Evolutionary conservation across 2,888 invertebrate genomes (phyloP).

Genomic region (Philopedon plagiatum): DNA sequence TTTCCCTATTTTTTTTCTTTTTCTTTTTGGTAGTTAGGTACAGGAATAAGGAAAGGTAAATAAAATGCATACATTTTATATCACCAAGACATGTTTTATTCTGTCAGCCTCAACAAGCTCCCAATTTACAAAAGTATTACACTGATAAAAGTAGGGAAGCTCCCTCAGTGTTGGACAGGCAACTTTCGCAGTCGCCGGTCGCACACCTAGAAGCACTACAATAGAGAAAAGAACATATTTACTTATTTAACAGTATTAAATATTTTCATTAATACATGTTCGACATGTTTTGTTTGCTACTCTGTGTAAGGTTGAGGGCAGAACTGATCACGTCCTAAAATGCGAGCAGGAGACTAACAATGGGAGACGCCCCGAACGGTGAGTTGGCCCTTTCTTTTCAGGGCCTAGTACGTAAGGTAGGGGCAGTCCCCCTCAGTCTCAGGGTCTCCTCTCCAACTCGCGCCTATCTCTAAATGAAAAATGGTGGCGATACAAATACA

Average conservation of each 20-base stretch:
- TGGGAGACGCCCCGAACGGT: slow-evolving; percentile 62
- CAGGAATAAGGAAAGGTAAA: slow-evolving; percentile 21
- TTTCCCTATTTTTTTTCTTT: not conserved
- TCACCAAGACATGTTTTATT: slow-evolving; percentile 68
- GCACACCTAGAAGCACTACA: slow-evolving; percentile 32
- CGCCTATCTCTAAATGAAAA: slow-evolving; percentile 60
- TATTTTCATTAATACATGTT: slow-evolving; percentile 34
- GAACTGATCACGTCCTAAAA: slow-evolving; percentile 64
- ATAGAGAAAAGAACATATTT: slow-evolving; percentile 36
- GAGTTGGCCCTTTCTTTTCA: slow-evolving; percentile 55
- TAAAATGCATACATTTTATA: slow-evolving; percentile 57
- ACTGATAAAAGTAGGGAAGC: slow-evolving; percentile 58
- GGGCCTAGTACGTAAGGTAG: slow-evolving; percentile 62
- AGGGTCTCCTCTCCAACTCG: slow-evolving; percentile 62
- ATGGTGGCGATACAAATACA: slow-evolving; percentile 59
- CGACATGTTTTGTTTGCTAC: slow-evolving; percentile 26
- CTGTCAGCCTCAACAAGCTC: slow-evolving; percentile 69
- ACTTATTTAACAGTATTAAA: slow-evolving; percentile 29
- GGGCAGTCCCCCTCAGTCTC: slow-evolving; percentile 69
- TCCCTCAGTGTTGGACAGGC: slow-evolving; percentile 23
- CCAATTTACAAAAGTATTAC: slow-evolving; percentile 74
- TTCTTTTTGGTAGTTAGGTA: not conserved
- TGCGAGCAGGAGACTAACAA: slow-evolving; percentile 63
- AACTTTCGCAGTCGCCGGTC: slow-evolving; percentile 20
- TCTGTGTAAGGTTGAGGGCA: slow-evolving; percentile 62